Base-by-base conservation (phyloP, 2,888 invertebrate species). In the Melinaea menophilus region DNA sequence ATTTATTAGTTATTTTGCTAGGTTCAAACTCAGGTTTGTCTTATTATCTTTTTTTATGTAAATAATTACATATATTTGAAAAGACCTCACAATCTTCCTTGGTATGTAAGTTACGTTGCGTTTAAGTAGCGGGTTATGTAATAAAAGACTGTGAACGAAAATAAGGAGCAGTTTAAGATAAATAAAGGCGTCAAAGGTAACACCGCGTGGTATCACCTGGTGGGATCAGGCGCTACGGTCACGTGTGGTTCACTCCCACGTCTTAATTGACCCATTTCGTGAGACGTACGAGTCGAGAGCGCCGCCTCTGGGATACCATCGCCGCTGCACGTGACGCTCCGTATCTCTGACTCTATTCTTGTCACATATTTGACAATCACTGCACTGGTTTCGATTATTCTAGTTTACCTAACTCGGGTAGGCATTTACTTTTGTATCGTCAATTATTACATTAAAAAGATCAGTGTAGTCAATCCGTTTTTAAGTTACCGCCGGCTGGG, bases 241-340 rank as follows among this genome's bases (percentile, higher is more conserved):
- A 90, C 89, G 90, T 86, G 78, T 77, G 76, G 70, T 79, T 73
- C 89, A 87, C 90, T 88, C 89, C 89, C 89, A 89, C 90, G 89
- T 88, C 88, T 86, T 90, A 90, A 90, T 90, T 88, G 90, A 89
- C 88, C 90, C 80, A 88, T 88, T 90, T 89, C 86, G 88, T 88
- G 82, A 85, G 85, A 84, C 82, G 86, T 80, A 80, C 84, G 81
- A 81, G 80, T 75, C 74, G 79, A 70, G 73, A 75, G 76, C 78
- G 75, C 82, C 81, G 81, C 80, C 79, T 85, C 76, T 79, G 82
- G 90, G 90, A 90, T 90, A 90, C 80, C 78, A 90, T 90, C 90
- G 78, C 90, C 88, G 88, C 85, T 71, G 70, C 76, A 87, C 88
- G 88, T 87, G 88, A 85, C 74, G 72, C 70, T 75, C 72, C 78